Evolutionary conservation across 92 coral and sea anemone species (phyloP), one percentile per base, ranked within the genome.

Genomic region (Epizoanthus illoricatus): DNA sequence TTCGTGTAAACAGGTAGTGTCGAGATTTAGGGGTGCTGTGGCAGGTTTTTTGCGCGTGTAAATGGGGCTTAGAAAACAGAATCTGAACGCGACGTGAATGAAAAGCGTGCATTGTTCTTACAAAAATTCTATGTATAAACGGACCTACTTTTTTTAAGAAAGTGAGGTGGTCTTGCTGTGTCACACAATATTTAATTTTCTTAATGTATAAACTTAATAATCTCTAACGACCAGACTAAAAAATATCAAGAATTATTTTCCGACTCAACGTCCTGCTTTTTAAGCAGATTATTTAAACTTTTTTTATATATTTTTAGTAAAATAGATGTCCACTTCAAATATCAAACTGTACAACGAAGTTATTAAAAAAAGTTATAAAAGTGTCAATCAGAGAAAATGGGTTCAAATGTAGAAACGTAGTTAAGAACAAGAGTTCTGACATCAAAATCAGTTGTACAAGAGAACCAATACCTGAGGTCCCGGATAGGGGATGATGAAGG

Each of bases 221-320:
- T 16, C 58, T 72, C 12, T 47, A 19, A 72, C 56, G 56, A 49
- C 15, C 56, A 6, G 9, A 49, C 56, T 49, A 49, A 49, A 13
- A 16, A 74, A 15, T 21, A 28, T 0, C 9, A 73, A 7, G 36
- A 23, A 62, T 73, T 21, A 23, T 33, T 70, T 43, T 70, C 0
- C 36, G 19, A 74, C 15, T 49, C 56, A 74, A 33, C 11, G 2
- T 20, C 24, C 64, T 74, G 80, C 80, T 74, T 74, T 74, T 74
- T 74, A 15, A 74, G 80, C 80, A 55, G 64, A 42, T 57, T 19
- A 24, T 5, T 18, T 28, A 21, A 72, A 72, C 76, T 45, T 72
- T 52, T 42, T 72, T 54, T 20, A 20, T 5, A 24, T 23, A 45
- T 74, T 43, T 33, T 28, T 23, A 18, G 57, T 33, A 28, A 17